A percentile compares a stretch with the other conserved stretches of the same genome.
phyloP scores from a whole-genome alignment of 2,888 invertebrate genomes.

The Lepeophtheirus nordmannii region DNA sequence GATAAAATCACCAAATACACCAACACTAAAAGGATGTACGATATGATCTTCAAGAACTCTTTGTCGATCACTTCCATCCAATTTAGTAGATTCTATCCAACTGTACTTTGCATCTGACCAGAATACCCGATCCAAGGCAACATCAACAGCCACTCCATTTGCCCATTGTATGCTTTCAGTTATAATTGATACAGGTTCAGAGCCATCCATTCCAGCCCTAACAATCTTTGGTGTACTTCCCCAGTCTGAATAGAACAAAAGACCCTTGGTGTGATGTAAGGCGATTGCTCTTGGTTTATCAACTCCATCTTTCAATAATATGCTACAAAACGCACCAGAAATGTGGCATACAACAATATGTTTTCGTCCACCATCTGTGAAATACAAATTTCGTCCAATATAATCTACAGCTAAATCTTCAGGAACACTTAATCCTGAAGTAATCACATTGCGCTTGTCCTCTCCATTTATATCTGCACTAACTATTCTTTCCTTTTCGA shows the following conservation, averaged over 20 bases:
- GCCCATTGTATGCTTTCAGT: conserved; percentile 37
- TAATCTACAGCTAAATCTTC: conserved; percentile 30
- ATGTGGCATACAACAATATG: conserved; percentile 29
- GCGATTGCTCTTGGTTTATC: conserved; percentile 38
- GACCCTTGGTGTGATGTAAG: conserved; percentile 33
- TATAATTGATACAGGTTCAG: conserved; percentile 32
- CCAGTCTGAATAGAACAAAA: conserved; percentile 42
- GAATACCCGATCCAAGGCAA: conserved; percentile 36
- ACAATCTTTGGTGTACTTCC: conserved; percentile 36
- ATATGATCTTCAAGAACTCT: conserved; percentile 29
- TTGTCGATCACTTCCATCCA: conserved; percentile 28
- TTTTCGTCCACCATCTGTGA: conserved; percentile 29
- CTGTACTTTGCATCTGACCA: conserved; percentile 39
- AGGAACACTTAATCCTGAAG: conserved; percentile 28
- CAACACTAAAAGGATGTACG: conserved; percentile 39
- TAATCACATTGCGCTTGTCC: conserved; percentile 19
- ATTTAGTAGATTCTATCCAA: conserved; percentile 29
- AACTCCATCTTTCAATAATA: conserved; percentile 33
- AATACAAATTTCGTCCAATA: conserved; percentile 29
- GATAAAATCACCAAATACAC: conserved; percentile 40
- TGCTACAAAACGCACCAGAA: conserved; percentile 29
- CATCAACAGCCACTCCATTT: conserved; percentile 41
- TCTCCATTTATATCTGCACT: conserved; percentile 27
- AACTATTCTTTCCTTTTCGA: conserved; percentile 26
- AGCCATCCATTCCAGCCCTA: conserved; percentile 39